Evolutionary conservation across 2,888 invertebrate species (phyloP), one percentile per base, ranked within the genome.

Genomic region (Rhodophaea formosa): DNA sequence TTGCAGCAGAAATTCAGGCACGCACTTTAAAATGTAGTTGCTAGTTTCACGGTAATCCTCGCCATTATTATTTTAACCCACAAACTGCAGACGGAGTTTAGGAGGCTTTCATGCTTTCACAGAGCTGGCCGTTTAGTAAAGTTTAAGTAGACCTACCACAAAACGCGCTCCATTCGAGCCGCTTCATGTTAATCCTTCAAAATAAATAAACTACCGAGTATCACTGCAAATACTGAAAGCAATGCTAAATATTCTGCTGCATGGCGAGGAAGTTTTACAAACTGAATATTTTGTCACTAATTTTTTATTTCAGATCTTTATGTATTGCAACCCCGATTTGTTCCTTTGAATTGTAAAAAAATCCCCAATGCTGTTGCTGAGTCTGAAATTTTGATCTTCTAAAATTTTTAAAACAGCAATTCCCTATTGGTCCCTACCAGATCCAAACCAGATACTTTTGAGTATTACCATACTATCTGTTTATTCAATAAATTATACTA

Each of bases 181-280:
- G 66, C 70, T 77, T 72, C 77, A 71, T 76, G 77, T 79, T 82
- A 85, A 88, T 84, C 82, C 84, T 69, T 70, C 75, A 74, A 80
- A 84, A 84, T 83, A 87, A 83, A 88, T 82, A 88, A 82, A 85
- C 82, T 79, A 76, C 76, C 67, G 71, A 72, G 76, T 82, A 81
- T 84, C 84, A 80, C 77, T 77, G 76, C 68, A 79, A 81, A 81
- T 79, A 77, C 77, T 75, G 66, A 79, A 80, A 78, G 77, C 73
- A 76, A 84, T 74, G 76, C 78, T 77, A 74, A 74, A 79, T 78
- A 72, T 75, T 77, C 73, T 64, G 66, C 57, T 61, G 62, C 32
- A 47, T 23, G 6, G 47, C 29, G 47, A 29, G 42, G 42, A 51
- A 39, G 46, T 14, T 49, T 56, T 42, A 49, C 56, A 43, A 56